These are phyloP conservation scores for Phallusia fumigata DNA, from an alignment of 23 tunicate genomes.

Conservation along the genomic window DNA sequence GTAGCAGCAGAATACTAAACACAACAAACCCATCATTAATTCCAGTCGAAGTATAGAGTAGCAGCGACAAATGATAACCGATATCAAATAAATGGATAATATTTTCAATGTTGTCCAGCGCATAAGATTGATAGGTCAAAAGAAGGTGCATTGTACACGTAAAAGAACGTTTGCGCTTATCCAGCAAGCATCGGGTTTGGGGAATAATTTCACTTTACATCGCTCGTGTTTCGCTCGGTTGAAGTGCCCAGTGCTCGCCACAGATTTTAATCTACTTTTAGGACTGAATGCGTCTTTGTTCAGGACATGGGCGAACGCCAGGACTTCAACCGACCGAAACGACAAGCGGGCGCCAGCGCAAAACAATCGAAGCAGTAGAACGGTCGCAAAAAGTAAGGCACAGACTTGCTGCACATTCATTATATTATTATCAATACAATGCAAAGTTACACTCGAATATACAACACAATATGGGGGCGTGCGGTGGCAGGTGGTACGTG, in stretches of 20 bases:
- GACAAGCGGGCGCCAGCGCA: constrained; percentile 4
- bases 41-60: not conserved
- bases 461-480: not conserved
- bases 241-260: too few relatives aligned
- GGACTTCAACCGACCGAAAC: too few relatives aligned
- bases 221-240: too few relatives aligned
- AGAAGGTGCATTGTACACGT: not conserved
- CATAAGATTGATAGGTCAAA: not conserved
- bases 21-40: not conserved
- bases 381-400: not conserved
- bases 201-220: not conserved
- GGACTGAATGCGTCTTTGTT: too few relatives aligned
- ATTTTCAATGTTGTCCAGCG: not conserved
- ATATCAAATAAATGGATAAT: not conserved
- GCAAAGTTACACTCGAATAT: not conserved
- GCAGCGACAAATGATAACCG: not conserved
- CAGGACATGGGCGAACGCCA: too few relatives aligned
- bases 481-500: not conserved
- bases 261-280: too few relatives aligned
- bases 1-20: not conserved
- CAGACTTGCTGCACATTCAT: constrained; percentile 11
- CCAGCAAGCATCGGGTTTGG: constrained; percentile 13
- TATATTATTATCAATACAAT: constrained; percentile 9
- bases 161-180: not conserved
- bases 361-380: not conserved